These are phyloP conservation scores for Sarcoramphus papa DNA, from an alignment of 2,797 vertebrate species.

Conservation along the genomic window DNA sequence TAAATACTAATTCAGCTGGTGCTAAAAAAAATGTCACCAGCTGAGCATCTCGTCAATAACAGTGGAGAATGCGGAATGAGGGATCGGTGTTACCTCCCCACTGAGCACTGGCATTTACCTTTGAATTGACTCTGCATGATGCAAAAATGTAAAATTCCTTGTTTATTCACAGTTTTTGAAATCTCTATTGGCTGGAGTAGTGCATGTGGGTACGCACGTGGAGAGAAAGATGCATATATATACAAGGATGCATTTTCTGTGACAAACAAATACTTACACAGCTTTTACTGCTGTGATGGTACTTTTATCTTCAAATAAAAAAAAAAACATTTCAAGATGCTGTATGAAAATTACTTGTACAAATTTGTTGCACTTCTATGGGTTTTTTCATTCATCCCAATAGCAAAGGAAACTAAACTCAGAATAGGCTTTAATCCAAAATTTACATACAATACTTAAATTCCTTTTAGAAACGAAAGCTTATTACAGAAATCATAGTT, in stretches of 20 bases:
- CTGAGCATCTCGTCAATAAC: not conserved
- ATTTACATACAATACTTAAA: not conserved
- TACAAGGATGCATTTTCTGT: not conserved
- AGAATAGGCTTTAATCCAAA: not conserved
- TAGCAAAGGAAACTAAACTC: not conserved
- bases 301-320: not conserved
- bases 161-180: not conserved
- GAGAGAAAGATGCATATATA: not conserved
- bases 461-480: not conserved
- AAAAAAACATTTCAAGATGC: not conserved
- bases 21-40: not conserved
- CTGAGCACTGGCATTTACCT: not conserved
- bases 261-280: not conserved
- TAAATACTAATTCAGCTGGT: constrained; percentile 8
- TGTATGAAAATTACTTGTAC: not conserved
- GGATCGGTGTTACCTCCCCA: not conserved
- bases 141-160: not conserved
- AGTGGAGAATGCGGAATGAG: not conserved
- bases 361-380: not conserved
- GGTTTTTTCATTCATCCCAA: not conserved
- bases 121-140: not conserved
- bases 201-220: not conserved
- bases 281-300: not conserved
- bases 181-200: not conserved
- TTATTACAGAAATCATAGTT: not conserved